Percentiles rank a stretch among this genome's conserved stretches.
phyloP scores from a whole-genome alignment of 2,113 vertebrate genomes.

The Serinus canaria region DNA sequence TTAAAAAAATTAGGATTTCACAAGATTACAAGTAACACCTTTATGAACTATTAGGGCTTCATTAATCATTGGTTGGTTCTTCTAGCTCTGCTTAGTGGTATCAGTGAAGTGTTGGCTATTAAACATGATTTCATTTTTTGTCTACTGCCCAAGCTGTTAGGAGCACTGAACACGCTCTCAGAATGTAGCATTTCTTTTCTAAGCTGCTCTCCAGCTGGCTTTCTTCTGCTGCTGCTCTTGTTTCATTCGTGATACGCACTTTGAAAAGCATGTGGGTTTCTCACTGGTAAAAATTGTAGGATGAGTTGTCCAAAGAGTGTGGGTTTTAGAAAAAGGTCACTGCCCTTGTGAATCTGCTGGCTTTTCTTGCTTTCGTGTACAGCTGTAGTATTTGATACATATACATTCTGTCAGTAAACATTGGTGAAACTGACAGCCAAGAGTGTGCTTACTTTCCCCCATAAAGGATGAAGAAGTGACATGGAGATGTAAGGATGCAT shows the following conservation, averaged over 20 bases:
- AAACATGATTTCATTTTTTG: background rate
- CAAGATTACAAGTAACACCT: background rate
- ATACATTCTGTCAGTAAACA: background rate
- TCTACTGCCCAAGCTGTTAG: background rate
- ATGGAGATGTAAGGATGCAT: background rate
- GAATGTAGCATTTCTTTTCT: background rate
- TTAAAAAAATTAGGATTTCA: background rate
- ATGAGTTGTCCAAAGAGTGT: slow-evolving; percentile 1
- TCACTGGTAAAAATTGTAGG: slow-evolving; percentile 32
- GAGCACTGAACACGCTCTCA: background rate
- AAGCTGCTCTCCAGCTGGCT: background rate
- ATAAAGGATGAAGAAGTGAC: background rate
- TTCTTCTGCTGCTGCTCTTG: background rate
- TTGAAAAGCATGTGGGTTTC: background rate
- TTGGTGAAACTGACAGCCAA: background rate
- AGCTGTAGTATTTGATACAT: background rate
- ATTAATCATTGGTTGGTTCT: background rate
- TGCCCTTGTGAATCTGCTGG: background rate
- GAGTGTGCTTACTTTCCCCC: background rate
- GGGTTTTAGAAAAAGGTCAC: slow-evolving; percentile 20
- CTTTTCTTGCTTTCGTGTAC: background rate
- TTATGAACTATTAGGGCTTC: background rate
- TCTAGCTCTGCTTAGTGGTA: background rate
- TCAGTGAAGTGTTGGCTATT: background rate
- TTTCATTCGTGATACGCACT: slow-evolving; percentile 23